Conservation (phyloP, 2,888 invertebrate genomes). For the Tipula unca region DNA sequence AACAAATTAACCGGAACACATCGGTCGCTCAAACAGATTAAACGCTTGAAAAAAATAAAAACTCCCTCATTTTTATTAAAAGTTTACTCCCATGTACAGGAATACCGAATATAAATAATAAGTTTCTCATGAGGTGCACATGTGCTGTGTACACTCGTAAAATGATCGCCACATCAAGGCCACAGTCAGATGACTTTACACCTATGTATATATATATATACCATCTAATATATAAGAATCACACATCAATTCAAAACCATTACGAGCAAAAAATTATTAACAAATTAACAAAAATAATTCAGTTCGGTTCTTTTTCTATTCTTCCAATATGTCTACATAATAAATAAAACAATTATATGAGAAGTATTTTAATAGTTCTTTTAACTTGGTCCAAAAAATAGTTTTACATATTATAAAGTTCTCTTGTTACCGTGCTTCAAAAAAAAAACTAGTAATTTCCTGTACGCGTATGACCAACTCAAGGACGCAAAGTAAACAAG, state of each 20-base stretch:
- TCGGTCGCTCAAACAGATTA: too few relatives aligned
- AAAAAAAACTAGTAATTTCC: not conserved
- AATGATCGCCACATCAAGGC: not conserved
- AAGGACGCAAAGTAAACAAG: not conserved
- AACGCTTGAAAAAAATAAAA: not conserved
- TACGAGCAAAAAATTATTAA: not conserved
- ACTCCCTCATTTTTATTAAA: not conserved
- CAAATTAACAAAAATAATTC: not conserved
- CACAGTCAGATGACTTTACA: not conserved
- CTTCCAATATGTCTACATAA: not conserved
- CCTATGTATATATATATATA: not conserved
- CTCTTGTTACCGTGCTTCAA: not conserved
- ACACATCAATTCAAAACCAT: not conserved
- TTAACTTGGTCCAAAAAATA: not conserved
- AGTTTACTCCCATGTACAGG: not conserved
- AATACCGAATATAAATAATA: not conserved
- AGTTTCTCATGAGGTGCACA: not conserved
- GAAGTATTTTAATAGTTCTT: not conserved
- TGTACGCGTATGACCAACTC: not conserved
- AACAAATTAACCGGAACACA: too few relatives aligned
- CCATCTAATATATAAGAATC: not conserved
- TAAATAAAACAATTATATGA: not conserved
- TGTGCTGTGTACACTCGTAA: not conserved
- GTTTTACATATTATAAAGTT: not conserved
- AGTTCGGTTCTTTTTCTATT: not conserved